Conservation (phyloP, 2,797 vertebrate genomes). For the Peromyscus eremicus region DNA sequence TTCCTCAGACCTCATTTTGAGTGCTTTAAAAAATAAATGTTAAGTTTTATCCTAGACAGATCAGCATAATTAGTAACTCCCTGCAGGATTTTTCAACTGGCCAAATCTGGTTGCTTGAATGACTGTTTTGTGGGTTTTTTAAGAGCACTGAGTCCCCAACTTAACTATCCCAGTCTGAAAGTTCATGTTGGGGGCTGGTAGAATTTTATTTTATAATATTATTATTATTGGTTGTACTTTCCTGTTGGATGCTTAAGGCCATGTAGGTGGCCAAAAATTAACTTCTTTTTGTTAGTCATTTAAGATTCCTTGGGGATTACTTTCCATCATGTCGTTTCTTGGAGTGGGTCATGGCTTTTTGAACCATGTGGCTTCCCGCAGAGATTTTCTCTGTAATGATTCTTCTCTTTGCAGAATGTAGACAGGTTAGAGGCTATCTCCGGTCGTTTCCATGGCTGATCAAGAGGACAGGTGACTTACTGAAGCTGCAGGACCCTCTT, state of each 20-base stretch:
- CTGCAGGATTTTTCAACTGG: neutral
- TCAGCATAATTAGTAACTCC: neutral
- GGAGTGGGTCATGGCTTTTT: neutral
- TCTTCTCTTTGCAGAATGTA: neutral
- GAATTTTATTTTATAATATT: neutral
- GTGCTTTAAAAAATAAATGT: neutral
- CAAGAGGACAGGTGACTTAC: neutral
- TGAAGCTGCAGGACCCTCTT: neutral
- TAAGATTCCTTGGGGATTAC: neutral
- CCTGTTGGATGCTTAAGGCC: neutral
- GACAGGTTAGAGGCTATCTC: neutral
- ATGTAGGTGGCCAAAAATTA: neutral
- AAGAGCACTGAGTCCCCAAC: neutral
- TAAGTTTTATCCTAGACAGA: neutral
- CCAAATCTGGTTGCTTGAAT: neutral
- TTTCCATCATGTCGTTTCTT: neutral
- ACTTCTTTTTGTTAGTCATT: neutral
- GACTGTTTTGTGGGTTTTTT: neutral
- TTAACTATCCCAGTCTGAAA: neutral
- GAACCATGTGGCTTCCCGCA: neutral
- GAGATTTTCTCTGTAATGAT: neutral
- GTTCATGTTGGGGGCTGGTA: neutral
- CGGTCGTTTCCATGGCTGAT: neutral
- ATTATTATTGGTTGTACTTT: neutral
- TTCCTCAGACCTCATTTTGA: neutral